phyloP scores from a whole-genome alignment of 2,113 vertebrate species.

The Poecile atricapillus region DNA sequence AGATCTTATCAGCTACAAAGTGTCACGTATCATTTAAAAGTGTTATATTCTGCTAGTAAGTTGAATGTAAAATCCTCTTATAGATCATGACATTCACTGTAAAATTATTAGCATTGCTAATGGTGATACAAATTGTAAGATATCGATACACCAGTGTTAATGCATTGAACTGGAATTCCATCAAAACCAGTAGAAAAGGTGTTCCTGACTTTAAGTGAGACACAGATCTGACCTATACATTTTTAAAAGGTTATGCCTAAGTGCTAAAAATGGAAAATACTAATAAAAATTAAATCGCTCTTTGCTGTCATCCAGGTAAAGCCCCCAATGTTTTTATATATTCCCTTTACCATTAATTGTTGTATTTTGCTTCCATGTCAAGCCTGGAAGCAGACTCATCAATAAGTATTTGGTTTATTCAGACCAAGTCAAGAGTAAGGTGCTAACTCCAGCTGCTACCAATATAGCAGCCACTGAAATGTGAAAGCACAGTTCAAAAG shows the following conservation, averaged over 20 bases:
- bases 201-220: background rate
- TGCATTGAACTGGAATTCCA: background rate
- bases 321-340: background rate
- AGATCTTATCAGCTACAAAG: background rate
- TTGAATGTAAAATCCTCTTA: background rate
- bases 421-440: background rate
- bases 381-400: background rate
- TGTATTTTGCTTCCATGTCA: background rate
- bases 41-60: slow-evolving; percentile 5
- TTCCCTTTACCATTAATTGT: background rate
- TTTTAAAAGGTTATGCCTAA: background rate
- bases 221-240: background rate
- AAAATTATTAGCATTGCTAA: slow-evolving; percentile 8
- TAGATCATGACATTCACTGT: background rate
- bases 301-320: background rate
- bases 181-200: background rate
- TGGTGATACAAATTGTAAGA: background rate
- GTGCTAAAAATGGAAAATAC: background rate
- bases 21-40: background rate
- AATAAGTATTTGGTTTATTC: background rate
- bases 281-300: background rate
- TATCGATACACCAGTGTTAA: background rate
- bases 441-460: background rate
- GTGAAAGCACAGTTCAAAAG: background rate
- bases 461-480: background rate